Conservation (phyloP, 2,888 invertebrate species). For the Ditylenchus weischeri region DNA sequence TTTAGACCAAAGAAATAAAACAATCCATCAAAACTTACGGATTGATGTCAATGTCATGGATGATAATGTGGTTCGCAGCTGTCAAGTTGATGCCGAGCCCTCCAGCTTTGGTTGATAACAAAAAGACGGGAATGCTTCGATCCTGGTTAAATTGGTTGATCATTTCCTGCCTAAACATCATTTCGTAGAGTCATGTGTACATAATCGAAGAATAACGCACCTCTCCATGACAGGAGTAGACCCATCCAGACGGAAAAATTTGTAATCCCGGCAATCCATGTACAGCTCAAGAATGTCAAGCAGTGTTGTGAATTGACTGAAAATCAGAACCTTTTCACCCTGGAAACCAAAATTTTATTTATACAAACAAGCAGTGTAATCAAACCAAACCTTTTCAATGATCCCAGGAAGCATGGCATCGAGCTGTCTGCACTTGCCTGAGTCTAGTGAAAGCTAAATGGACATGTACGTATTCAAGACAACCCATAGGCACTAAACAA, state of each 20-base stretch:
- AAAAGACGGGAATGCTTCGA: slow-evolving; percentile 41
- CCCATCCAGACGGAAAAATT: slow-evolving; percentile 82
- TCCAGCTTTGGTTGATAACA: slow-evolving; percentile 69
- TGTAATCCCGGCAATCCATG: slow-evolving; percentile 71
- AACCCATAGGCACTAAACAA: neutral
- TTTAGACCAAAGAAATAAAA: neutral
- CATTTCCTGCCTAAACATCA: slow-evolving; percentile 72
- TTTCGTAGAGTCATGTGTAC: neutral
- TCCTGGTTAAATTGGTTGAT: slow-evolving; percentile 81
- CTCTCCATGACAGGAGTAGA: slow-evolving; percentile 78
- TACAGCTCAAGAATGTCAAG: slow-evolving; percentile 87
- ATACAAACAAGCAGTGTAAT: slow-evolving; percentile 7
- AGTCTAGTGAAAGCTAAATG: slow-evolving; percentile 70
- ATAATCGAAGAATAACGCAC: slow-evolving; percentile 58
- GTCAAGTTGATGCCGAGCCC: slow-evolving; percentile 92
- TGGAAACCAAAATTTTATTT: slow-evolving; percentile 33
- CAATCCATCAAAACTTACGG: slow-evolving; percentile 63
- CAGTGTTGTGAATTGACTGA: slow-evolving; percentile 94
- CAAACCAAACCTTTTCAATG: slow-evolving; percentile 62
- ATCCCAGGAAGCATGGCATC: slow-evolving; percentile 75
- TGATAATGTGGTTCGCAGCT: slow-evolving; percentile 87
- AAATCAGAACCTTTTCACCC: slow-evolving; percentile 75
- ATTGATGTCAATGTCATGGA: slow-evolving; percentile 96
- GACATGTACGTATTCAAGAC: slow-evolving; percentile 57
- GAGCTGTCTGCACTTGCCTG: slow-evolving; percentile 81